Base-by-base conservation (phyloP, 2,797 vertebrate species). In the Coreius guichenoti region DNA sequence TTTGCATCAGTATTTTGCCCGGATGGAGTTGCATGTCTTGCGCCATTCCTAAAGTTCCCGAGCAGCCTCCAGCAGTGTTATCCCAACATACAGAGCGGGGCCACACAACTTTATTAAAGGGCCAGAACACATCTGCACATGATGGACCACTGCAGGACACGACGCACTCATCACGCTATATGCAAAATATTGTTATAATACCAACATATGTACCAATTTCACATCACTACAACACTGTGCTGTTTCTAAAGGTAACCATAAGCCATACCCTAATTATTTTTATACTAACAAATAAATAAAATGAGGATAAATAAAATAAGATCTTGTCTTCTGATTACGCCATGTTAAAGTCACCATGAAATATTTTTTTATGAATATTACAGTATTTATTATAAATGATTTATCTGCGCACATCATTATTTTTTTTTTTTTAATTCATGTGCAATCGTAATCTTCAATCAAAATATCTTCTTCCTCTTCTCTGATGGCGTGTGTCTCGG, bases 61-160 rank as follows among this genome's bases (percentile, higher is more conserved):
- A 39, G 73, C 75, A 85, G 83, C 77, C 26, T 86, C 82, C 73
- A 72, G 77, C 72, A 83, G 75, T 63, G 80, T 68, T 76, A 21
- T 86, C 87, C 80, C 82, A 87, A 90, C 83, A 86, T 69, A 86
- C 43, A 29, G 29, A 84, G 80, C 86, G 80, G 82, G 89, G 87
- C 88, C 88, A 85, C 87, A 78, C 73, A 75, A 94, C 93, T 92
- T 91, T 91, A 91, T 96, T 95, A 95, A 96, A 95, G 95, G 91
- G 92, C 90, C 89, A 92, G 93, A 54, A 39, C 88, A 87, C 87
- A 87, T 88, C 88, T 81, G 45, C 45, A 45, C 54, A n/a, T 36
- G 45, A n/a, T 36, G 45, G 39, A 83, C 72, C 78, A 31, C 43
- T 72, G 63, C 29, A 19, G 12, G 26, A 81, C 21, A 26, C 19